Conservation (phyloP, 1,140 invertebrate genomes). For the Oncopeltus fasciatus region DNA sequence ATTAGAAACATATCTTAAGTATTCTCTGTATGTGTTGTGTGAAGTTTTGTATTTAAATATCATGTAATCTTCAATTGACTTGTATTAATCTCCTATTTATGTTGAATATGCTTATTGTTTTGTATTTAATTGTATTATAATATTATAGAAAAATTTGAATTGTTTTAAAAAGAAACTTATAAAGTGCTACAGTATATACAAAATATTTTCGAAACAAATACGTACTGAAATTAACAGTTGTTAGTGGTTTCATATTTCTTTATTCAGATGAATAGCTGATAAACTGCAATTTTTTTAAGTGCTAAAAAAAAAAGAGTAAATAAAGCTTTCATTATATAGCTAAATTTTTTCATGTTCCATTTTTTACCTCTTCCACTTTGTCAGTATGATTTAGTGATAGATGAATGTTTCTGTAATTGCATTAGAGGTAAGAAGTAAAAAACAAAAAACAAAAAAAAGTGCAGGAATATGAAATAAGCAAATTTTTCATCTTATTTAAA, state of each 20-base stretch:
- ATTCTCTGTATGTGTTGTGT: constrained; percentile 13
- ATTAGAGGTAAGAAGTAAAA: no score
- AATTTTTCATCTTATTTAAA: no score
- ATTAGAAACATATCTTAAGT: constrained; percentile 6
- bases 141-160: neutral
- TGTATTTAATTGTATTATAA: constrained; percentile 4
- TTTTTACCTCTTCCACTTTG: no score
- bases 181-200: constrained; percentile 2
- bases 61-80: neutral
- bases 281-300: neutral
- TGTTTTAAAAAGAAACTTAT: neutral
- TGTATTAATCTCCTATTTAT: constrained; percentile 8
- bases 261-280: neutral
- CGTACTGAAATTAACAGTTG: neutral
- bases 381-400: no score
- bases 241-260: neutral
- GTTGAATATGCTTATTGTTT: constrained; percentile 3
- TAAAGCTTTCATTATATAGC: neutral
- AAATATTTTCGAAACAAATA: neutral
- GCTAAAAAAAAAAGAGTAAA: neutral
- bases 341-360: no score
- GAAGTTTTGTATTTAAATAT: constrained; percentile 9
- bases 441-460: no score
- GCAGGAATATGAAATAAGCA: no score
- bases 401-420: no score